Base-by-base conservation (phyloP, 2,888 invertebrate genomes). In the Stenolophus ochropezus region DNA sequence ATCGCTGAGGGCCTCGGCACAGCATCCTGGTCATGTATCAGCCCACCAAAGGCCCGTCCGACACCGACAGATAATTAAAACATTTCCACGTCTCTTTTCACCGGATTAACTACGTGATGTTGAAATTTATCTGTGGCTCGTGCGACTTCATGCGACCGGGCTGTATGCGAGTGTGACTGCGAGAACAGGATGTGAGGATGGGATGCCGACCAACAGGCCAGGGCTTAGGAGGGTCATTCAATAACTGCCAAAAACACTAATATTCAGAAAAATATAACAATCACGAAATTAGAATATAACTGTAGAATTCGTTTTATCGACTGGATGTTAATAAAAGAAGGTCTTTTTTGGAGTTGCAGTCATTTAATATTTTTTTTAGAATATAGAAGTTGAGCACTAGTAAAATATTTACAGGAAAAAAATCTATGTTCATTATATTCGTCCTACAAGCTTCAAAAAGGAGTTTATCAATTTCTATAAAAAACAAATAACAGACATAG, bases 91-190 rank as follows among this genome's bases (percentile, higher is more conserved):
- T 79, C 79, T 79, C 69, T 79, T 79, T 56, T 65, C 25, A 69
- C 18, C 25, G 53, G 79, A 79, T 79, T 79, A 79, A 71, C 79
- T 71, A 79, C 79, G 79, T 79, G 79, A 79, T 79, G 69, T 69
- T 25, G 53, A 69, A 79, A 79, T 79, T 79, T 79, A 79, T 79
- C 61, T 79, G 51, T 79, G 79, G 79, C 79, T 79, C 79, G 79
- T 79, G 79, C 79, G 76, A 56, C 76, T 56, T 42, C 33, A 42
- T 42, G 33, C 33, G 33, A 42, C 33, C 1, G 33, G 33, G 4
- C 33, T 42, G 33, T 11, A 42, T 42, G 33, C 33, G 33, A 42
- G 25, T 23, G 42, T 47, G 33, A 42, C 33, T 42, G 33, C 33
- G 33, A 42, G 33, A 42, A 42, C 18, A 74, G 51, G 51, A 51